Evolutionary conservation across 1,140 invertebrate species (phyloP).

Genomic region (Streblospio benedicti): DNA sequence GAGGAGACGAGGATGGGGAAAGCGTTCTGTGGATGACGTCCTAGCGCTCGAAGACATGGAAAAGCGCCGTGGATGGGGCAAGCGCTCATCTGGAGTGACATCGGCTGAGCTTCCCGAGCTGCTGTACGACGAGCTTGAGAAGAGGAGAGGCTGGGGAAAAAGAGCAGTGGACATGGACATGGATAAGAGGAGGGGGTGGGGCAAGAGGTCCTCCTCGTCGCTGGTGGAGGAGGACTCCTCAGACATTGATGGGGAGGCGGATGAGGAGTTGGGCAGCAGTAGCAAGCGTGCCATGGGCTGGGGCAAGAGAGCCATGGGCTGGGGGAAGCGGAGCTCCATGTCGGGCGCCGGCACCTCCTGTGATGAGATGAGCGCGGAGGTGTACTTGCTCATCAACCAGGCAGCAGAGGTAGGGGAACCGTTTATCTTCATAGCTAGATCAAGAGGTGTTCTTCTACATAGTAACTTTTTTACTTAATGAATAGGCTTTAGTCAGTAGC

Average conservation of each 20-base stretch:
- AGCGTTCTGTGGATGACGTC: background rate
- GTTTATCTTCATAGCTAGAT: too few species aligned
- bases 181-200: slow-evolving; percentile 9
- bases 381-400: too few species aligned
- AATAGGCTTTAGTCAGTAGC: too few species aligned
- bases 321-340: background rate
- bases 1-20: slow-evolving; percentile 9
- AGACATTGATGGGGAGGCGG: too few species aligned
- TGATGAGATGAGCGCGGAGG: too few species aligned
- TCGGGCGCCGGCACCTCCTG: too few species aligned
- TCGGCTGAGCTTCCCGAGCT: background rate
- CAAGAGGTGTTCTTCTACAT: too few species aligned
- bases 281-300: background rate
- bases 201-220: slow-evolving; percentile 2
- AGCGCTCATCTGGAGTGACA: too few species aligned
- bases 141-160: background rate
- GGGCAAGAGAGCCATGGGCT: background rate
- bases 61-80: background rate
- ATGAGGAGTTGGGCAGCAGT: too few species aligned
- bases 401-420: too few species aligned
- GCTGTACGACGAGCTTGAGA: background rate
- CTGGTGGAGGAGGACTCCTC: background rate
- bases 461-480: too few species aligned
- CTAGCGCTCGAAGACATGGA: background rate
- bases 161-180: background rate